Evolutionary conservation across 2,113 vertebrate species (phyloP).

Genomic region (Dipodomys spectabilis): DNA sequence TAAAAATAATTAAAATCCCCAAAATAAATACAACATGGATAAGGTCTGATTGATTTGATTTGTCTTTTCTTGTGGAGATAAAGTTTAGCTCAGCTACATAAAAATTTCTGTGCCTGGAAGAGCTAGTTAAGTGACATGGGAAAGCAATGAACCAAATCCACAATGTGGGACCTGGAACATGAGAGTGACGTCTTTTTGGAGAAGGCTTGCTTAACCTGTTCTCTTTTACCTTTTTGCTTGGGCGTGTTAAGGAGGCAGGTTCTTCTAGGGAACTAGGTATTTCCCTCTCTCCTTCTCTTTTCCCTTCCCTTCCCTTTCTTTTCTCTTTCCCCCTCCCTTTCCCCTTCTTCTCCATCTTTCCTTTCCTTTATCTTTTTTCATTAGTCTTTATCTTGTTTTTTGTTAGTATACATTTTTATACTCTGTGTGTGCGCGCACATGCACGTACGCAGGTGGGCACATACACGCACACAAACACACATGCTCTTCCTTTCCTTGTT

Average conservation of each 20-base stretch:
- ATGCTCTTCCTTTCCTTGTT: background rate
- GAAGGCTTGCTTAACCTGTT: background rate
- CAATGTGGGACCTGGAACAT: background rate
- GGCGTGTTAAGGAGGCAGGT: background rate
- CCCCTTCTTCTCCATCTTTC: too few species aligned
- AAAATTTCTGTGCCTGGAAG: background rate
- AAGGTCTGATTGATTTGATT: background rate
- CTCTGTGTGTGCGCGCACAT: too few species aligned
- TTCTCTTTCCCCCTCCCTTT: too few species aligned
- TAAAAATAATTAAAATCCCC: background rate
- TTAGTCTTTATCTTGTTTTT: background rate
- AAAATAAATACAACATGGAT: background rate
- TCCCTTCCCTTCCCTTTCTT: too few species aligned
- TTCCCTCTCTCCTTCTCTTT: background rate
- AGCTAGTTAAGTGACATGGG: background rate
- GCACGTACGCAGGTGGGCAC: too few species aligned
- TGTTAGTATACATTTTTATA: background rate
- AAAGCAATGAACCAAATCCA: background rate
- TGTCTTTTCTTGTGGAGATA: background rate
- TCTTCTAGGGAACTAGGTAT: background rate
- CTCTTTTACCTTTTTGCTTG: background rate
- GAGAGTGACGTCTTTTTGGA: background rate
- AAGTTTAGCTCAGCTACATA: background rate
- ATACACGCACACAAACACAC: too few species aligned
- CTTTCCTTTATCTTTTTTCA: too few species aligned